A percentile compares a stretch with the other conserved stretches of the same genome.
phyloP scores from a whole-genome alignment of 2,113 vertebrate species.

The Lycaon pictus region DNA sequence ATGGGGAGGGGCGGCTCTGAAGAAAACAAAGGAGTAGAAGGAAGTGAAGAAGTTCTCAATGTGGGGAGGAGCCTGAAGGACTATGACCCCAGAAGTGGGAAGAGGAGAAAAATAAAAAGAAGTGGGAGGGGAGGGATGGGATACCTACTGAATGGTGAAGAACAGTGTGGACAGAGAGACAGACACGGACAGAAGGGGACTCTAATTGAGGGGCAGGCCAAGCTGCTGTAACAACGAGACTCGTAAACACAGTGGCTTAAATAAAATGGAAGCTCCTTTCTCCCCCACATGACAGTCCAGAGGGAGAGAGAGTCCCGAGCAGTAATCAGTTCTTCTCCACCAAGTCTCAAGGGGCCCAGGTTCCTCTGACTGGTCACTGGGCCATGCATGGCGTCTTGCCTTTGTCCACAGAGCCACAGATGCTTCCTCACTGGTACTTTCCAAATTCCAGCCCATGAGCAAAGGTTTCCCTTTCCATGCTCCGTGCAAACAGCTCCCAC shows the following conservation, averaged over 20 bases:
- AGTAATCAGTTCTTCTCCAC: background rate
- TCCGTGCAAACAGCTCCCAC: background rate
- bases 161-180: background rate
- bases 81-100: background rate
- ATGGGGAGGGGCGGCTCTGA: background rate
- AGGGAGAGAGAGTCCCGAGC: background rate
- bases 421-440: background rate
- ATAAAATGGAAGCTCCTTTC: background rate
- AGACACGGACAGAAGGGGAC: fast-evolving
- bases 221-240: background rate
- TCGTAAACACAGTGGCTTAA: background rate
- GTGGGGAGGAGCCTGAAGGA: background rate
- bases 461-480: background rate
- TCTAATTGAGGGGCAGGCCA: background rate
- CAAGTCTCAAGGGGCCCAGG: background rate
- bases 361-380: background rate
- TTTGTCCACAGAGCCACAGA: background rate
- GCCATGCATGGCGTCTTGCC: background rate
- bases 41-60: background rate
- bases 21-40: background rate
- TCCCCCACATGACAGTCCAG: background rate
- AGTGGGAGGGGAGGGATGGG: background rate
- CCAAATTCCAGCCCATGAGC: background rate
- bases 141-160: background rate
- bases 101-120: background rate